Base-by-base conservation (phyloP, 2,888 invertebrate genomes). In the Trachelus troglodyta region DNA sequence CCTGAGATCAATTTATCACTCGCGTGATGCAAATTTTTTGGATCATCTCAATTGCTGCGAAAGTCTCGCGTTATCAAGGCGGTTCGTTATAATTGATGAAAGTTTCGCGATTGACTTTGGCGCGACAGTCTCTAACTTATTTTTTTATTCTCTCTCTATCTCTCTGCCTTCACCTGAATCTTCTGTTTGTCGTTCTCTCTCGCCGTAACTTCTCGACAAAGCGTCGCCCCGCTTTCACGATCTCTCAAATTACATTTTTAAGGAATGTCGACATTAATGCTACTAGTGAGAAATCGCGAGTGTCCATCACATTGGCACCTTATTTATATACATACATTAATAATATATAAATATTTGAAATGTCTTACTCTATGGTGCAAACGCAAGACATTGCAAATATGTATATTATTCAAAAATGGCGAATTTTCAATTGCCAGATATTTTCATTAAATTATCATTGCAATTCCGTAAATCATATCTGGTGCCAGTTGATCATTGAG, bases 181-280 rank as follows among this genome's bases (percentile, higher is more conserved):
- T 56, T 56, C 9, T 1, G 6, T 11, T 6, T 30, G 69, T 11
- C 33, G 30, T 30, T 69, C 69, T 33, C 30, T 33, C 11, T 33
- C 33, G 12, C 71, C 15, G 31, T 31, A 12, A 34, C 12, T 12
- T 15, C 33, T 71, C 71, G 71, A 71, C 31, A 31, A 71, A 31
- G 33, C 12, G 31, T 71, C 33, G 71, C 30, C 31, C 71, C 71
- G 33, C 71, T 71, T 71, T 71, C 71, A 34, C 71, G 31, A 31
- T 71, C 71, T 71, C 31, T 71, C 71, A 71, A 71, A 71, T 71
- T 12, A 31, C 9, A 71, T 71, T 71, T 71, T 71, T 9, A 71
- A 12, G 31, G 6, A 71, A 9, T 31, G 71, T 34, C 15, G 71
- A 71, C 71, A 71, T 34, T 71, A 15, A 71, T 71, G 6, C 12